phyloP scores from a whole-genome alignment of 1,140 invertebrate genomes.

The Hyphantria cunea region DNA sequence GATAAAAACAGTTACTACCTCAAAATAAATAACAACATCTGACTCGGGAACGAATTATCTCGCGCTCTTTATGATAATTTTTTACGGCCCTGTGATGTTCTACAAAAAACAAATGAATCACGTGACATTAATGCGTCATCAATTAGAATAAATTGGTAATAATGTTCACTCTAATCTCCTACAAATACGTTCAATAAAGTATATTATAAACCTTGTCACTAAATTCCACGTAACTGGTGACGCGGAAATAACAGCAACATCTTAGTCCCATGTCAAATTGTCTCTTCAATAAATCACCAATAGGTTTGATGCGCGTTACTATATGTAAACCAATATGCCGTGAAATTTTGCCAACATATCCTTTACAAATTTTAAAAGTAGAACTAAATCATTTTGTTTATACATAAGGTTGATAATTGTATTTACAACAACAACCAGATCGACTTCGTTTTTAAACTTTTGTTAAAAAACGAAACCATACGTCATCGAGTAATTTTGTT shows the following conservation, averaged over 20 bases:
- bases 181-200: constrained; percentile 17
- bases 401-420: constrained; percentile 26
- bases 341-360: constrained; percentile 37
- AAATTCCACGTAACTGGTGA: constrained; percentile 54
- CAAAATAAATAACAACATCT: constrained; percentile 35
- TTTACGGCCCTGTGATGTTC: constrained; percentile 15
- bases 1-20: constrained; percentile 35
- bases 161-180: constrained; percentile 14
- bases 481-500: constrained; percentile 67
- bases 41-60: constrained; percentile 30
- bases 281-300: constrained; percentile 58
- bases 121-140: constrained; percentile 22
- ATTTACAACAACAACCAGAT: background rate
- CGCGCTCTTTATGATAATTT: constrained; percentile 33
- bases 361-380: constrained; percentile 36
- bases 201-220: constrained; percentile 28
- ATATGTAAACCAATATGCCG: constrained; percentile 66
- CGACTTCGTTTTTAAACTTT: background rate
- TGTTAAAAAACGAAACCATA: constrained; percentile 21
- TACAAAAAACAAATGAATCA: constrained; percentile 32
- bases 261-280: constrained; percentile 62
- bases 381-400: constrained; percentile 12
- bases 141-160: constrained; percentile 24
- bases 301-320: constrained; percentile 56
- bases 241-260: constrained; percentile 55